A percentile compares a stretch with the other conserved stretches of the same genome.
phyloP scores from a whole-genome alignment of 2,113 vertebrate genomes.

The Semnopithecus entellus region DNA sequence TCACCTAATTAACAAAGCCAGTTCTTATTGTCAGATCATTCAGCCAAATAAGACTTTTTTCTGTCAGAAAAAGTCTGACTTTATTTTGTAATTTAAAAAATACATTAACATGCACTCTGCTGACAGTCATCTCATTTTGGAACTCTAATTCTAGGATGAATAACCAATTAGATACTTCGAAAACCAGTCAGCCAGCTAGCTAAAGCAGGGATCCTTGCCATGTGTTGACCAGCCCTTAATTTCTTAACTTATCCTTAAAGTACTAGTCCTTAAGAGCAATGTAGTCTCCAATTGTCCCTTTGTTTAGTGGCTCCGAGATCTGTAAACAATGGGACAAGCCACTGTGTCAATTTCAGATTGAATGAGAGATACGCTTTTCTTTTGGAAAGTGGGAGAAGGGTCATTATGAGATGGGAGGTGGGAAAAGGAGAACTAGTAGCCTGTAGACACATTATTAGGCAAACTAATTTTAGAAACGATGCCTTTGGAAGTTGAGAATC shows the following conservation, averaged over 20 bases:
- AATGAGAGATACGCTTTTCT: background rate
- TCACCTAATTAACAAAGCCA: background rate
- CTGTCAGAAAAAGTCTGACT: background rate
- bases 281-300: background rate
- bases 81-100: background rate
- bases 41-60: background rate
- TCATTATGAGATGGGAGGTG: background rate
- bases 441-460: background rate
- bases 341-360: background rate
- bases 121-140: background rate
- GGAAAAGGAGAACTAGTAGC: background rate
- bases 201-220: background rate
- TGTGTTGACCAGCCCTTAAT: background rate
- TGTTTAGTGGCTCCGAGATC: background rate
- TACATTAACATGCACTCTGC: background rate
- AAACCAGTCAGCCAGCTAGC: background rate
- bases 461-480: background rate
- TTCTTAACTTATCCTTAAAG: background rate
- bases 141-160: background rate
- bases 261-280: background rate
- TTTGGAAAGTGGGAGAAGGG: background rate
- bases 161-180: background rate
- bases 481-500: background rate
- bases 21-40: background rate
- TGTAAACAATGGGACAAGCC: background rate